Conservation (phyloP, 2,113 vertebrate species). For the Hippocampus barbouri region DNA sequence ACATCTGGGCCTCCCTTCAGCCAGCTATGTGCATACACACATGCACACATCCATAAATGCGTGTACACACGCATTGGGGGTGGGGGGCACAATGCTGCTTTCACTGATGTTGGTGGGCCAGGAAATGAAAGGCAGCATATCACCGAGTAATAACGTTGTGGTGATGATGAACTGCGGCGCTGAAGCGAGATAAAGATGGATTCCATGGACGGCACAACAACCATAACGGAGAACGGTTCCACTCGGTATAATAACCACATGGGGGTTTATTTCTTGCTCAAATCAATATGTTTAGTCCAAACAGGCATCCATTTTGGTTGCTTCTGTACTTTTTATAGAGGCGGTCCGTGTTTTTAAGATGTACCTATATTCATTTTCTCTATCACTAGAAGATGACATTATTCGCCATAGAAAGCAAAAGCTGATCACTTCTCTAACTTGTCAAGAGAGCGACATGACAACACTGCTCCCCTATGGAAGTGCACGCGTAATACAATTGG, state of each 20-base stretch:
- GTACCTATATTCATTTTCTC: not conserved
- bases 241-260: constrained; percentile 47
- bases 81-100: constrained; percentile 10
- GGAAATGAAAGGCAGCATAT: constrained; percentile 66
- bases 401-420: not conserved
- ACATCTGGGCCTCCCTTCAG: not conserved
- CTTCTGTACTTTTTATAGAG: not conserved
- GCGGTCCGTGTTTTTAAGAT: not conserved
- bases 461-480: constrained; percentile 49
- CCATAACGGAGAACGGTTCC: constrained; percentile 41
- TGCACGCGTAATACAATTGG: constrained; percentile 2
- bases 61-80: not conserved
- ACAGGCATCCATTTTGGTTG: not conserved
- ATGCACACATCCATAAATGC: not conserved
- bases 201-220: constrained; percentile 40
- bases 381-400: not conserved
- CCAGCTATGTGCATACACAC: not conserved
- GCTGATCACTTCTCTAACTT: not conserved
- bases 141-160: constrained; percentile 51
- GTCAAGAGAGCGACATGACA: constrained; percentile 11
- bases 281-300: constrained; percentile 20
- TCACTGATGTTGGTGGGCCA: constrained; percentile 37
- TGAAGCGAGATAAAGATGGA: constrained; percentile 44
- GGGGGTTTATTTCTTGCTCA: constrained; percentile 15
- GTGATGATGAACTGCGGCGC: constrained; percentile 44